Conservation (phyloP, 2,797 vertebrate species). For the Falco cherrug region DNA sequence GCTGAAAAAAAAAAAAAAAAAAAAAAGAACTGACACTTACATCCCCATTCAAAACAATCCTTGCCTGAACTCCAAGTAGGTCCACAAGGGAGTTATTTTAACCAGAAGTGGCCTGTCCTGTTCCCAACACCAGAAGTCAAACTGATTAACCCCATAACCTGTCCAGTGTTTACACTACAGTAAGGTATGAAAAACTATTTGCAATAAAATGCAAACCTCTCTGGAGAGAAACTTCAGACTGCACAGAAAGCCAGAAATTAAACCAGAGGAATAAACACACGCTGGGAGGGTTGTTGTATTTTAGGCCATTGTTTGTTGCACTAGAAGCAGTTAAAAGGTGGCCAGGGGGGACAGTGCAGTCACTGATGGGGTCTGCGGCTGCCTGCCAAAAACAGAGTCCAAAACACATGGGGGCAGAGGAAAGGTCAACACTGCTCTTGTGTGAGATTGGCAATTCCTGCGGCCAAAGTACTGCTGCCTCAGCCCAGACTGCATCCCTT, state of each 20-base stretch:
- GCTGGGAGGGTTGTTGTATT: not conserved
- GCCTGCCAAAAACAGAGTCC: not conserved
- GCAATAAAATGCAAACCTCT: conserved; percentile 37
- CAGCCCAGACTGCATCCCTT: not conserved
- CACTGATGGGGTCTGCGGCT: not conserved
- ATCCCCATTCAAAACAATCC: not conserved
- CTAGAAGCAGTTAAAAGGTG: conserved; percentile 9
- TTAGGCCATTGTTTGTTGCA: conserved; percentile 53
- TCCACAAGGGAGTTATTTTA: conserved; percentile 15
- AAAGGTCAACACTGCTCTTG: not conserved
- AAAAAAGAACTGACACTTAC: not conserved
- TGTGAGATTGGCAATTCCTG: not conserved
- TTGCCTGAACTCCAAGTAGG: conserved; percentile 9
- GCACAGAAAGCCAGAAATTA: conserved; percentile 50
- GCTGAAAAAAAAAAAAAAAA: not conserved
- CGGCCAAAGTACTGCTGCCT: not conserved
- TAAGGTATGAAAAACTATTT: conserved; percentile 16
- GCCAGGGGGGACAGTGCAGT: not conserved
- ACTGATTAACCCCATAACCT: not conserved
- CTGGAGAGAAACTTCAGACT: conserved; percentile 43
- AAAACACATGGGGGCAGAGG: conserved; percentile 1
- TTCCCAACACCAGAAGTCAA: conserved; percentile 14
- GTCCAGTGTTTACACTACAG: not conserved
- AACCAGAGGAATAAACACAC: conserved; percentile 58
- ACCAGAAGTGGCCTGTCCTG: conserved; percentile 23